Evolutionary conservation across 2,797 vertebrate genomes (phyloP).

Genomic region (Lophius americanus): DNA sequence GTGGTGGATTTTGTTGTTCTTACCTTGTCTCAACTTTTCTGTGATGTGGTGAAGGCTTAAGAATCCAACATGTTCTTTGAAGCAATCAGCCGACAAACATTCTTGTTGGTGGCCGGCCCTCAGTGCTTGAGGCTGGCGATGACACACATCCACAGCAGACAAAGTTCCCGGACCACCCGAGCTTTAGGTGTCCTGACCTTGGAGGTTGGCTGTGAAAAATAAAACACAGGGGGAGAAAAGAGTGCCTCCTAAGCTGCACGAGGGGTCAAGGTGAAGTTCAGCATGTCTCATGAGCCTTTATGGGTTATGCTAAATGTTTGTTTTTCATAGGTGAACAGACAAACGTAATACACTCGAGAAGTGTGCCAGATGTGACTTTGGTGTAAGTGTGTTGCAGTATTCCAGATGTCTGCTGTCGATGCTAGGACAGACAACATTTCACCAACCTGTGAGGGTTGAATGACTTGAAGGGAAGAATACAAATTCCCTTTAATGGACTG

Average conservation of each 20-base stretch:
- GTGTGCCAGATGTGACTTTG: slow-evolving; percentile 27
- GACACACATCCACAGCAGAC: slow-evolving; percentile 80
- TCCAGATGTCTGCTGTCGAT: slow-evolving; percentile 17
- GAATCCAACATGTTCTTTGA: slow-evolving; percentile 78
- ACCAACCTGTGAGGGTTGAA: slow-evolving; percentile 42
- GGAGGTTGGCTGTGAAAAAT: slow-evolving; percentile 74
- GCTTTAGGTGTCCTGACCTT: slow-evolving; percentile 81
- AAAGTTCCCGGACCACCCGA: slow-evolving; percentile 75
- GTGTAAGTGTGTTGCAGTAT: slow-evolving; percentile 11
- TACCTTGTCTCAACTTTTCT: slow-evolving; percentile 53
- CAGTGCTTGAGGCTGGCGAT: slow-evolving; percentile 67
- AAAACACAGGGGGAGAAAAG: slow-evolving; percentile 69
- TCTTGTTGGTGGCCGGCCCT: slow-evolving; percentile 51
- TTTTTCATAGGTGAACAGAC: slow-evolving; percentile 45
- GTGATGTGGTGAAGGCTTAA: slow-evolving; percentile 42
- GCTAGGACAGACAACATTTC: slow-evolving; percentile 23
- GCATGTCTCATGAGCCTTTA: slow-evolving; percentile 40
- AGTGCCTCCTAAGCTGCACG: slow-evolving; percentile 64
- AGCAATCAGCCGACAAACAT: slow-evolving; percentile 75
- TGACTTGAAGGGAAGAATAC: slow-evolving; percentile 33
- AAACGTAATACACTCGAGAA: slow-evolving; percentile 39
- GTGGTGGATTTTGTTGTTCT: slow-evolving; percentile 37
- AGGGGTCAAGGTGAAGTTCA: slow-evolving; percentile 68
- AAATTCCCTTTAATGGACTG: slow-evolving; percentile 62
- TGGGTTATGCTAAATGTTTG: slow-evolving; percentile 51